phyloP scores from a whole-genome alignment of 37 sponge, comb jelly and placozoan genomes.

The Chondrosia reniformis region DNA sequence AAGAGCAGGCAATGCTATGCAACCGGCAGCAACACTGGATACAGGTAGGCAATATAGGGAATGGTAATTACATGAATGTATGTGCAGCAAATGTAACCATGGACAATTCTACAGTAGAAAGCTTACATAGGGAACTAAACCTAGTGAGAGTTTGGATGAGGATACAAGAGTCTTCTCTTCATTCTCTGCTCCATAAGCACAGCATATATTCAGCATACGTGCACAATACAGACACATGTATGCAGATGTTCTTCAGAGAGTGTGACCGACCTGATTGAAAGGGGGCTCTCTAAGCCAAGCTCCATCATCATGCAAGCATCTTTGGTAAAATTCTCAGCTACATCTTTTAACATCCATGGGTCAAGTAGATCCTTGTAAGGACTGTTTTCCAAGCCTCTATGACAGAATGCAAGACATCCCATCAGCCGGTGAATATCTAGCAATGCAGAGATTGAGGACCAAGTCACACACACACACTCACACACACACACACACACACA shows the following conservation, averaged over 20 bases:
- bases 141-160: too few species aligned
- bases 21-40: conserved; percentile 65
- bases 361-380: conserved; percentile 78
- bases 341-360: conserved; percentile 79
- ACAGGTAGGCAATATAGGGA: too few species aligned
- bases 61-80: too few species aligned
- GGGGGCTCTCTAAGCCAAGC: conserved; percentile 77
- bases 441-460: not conserved
- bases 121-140: too few species aligned
- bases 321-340: conserved; percentile 66
- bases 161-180: too few species aligned
- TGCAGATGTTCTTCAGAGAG: not conserved
- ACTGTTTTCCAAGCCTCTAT: conserved; percentile 55
- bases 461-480: conserved; percentile 2
- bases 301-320: conserved; percentile 79
- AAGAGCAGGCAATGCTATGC: conserved; percentile 68
- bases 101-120: too few species aligned
- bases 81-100: too few species aligned
- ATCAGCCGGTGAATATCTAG: conserved; percentile 79
- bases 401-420: conserved; percentile 69
- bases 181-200: not conserved
- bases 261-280: conserved; percentile 51
- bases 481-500: conserved; percentile 24
- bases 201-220: too few species aligned
- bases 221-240: too few species aligned